A percentile compares a stretch with the other conserved stretches of the same genome.
Conservation (phyloP, 2,797 vertebrate species). For the Notolepis coatsorum region DNA sequence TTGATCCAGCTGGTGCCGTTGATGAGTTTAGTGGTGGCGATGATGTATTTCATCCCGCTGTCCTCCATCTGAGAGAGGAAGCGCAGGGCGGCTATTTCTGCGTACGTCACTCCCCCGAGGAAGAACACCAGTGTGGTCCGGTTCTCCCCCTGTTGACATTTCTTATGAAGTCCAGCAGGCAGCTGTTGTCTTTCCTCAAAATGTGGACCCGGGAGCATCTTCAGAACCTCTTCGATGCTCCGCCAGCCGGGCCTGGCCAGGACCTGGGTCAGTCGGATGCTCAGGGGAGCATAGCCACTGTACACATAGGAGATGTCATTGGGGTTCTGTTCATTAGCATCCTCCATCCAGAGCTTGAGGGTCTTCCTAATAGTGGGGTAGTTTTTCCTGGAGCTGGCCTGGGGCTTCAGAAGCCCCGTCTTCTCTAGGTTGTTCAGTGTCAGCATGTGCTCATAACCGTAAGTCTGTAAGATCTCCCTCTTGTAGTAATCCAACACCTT, state of each 20-base stretch:
- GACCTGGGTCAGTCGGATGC: slow-evolving; percentile 93
- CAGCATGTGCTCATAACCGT: slow-evolving; percentile 94
- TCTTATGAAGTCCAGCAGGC: slow-evolving; percentile 89
- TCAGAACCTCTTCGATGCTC: slow-evolving; percentile 97
- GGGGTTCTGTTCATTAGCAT: slow-evolving; percentile 98
- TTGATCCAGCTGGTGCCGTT: slow-evolving; percentile 96
- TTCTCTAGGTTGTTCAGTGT: slow-evolving; percentile 96
- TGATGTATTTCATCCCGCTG: slow-evolving; percentile 94
- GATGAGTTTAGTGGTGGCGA: slow-evolving; percentile 96
- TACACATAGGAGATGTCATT: slow-evolving; percentile 98
- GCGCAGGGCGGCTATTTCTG: slow-evolving; percentile 94
- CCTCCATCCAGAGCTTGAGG: slow-evolving; percentile 97
- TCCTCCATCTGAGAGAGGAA: slow-evolving; percentile 98
- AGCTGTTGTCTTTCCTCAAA: slow-evolving; percentile 96
- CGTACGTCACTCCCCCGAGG: slow-evolving; percentile 94
- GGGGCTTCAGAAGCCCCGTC: slow-evolving; percentile 89
- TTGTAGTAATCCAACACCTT: slow-evolving; percentile 96
- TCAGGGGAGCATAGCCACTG: slow-evolving; percentile 95
- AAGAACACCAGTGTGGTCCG: slow-evolving; percentile 95
- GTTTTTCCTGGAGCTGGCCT: slow-evolving; percentile 90
- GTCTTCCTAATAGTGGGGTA: slow-evolving; percentile 97
- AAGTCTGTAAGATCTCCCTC: slow-evolving; percentile 97
- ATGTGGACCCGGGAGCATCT: slow-evolving; percentile 96
- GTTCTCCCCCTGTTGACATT: slow-evolving; percentile 96
- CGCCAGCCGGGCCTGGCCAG: slow-evolving; percentile 95